Base-by-base conservation (phyloP, 2,888 invertebrate species). In the Spodoptera picta region DNA sequence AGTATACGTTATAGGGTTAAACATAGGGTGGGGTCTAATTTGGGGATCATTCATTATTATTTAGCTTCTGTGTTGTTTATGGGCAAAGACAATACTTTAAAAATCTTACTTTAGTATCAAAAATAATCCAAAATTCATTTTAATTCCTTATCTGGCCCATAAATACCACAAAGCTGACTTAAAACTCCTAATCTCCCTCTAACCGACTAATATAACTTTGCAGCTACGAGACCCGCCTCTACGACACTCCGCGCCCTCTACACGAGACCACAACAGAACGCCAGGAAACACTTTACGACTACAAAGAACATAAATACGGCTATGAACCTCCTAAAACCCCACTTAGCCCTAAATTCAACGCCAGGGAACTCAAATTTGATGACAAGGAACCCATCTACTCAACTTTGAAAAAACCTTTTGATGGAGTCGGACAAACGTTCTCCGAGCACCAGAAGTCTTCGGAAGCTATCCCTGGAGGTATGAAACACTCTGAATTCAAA, bases 161-260 rank as follows among this genome's bases (percentile, higher is more conserved):
- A 60, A 62, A 53, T 52, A 58, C 9, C 48, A 9, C 68, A 65
- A 67, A 36, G 36, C 36, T 36, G 51, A 19, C 54, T 36, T 42
- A 47, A 44, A 55, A 75, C 60, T 0, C 51, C 45, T 48, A 56
- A 70, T 60, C 56, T 59, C 68, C 55, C 60, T 23, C 73, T 78
- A 74, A 85, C 82, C 83, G 83, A 86, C 85, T 73, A 80, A 56
- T 73, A 81, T 77, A 82, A 83, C 69, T 43, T 87, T 89, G 68
- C 89, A 95, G 95, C 79, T 95, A 95, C 87, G 95, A 95, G 83
- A 95, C 95, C 1, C 90, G 95, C 44, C 87, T 93, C 54, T 95
- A 95, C 86, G 95, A 95, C 82, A 93, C 95, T 4, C 94, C 95
- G 72, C 90, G 94, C 27, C 91, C 92, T 3, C 79, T 87, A 61